phyloP scores from a whole-genome alignment of 2,888 invertebrate species.

The Cephalotes varians region DNA sequence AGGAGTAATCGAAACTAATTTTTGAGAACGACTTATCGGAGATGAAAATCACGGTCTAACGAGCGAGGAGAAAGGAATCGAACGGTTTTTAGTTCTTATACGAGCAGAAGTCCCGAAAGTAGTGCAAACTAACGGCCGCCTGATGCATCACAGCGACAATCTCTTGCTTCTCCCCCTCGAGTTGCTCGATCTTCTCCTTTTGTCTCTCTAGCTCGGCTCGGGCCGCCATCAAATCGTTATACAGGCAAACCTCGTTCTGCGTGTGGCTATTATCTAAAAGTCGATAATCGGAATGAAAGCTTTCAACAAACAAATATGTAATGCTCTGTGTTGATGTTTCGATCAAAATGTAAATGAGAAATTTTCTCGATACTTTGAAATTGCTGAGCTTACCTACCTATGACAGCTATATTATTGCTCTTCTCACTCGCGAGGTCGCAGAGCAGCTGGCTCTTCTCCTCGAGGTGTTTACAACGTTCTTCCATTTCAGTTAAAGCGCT shows the following conservation, averaged over 20 bases:
- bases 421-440: slow-evolving; percentile 69
- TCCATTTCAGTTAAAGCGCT: slow-evolving; percentile 60
- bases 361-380: slow-evolving; percentile 27
- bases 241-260: slow-evolving; percentile 86
- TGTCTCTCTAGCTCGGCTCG: slow-evolving; percentile 83
- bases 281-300: neutral
- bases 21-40: neutral
- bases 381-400: slow-evolving; percentile 53
- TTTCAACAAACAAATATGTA: slow-evolving; percentile 1
- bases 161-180: slow-evolving; percentile 86
- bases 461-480: slow-evolving; percentile 68
- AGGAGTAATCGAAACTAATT: slow-evolving; percentile 26
- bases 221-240: slow-evolving; percentile 86
- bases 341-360: neutral
- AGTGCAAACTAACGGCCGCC: slow-evolving; percentile 86
- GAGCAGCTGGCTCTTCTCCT: slow-evolving; percentile 73
- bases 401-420: slow-evolving; percentile 53
- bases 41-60: slow-evolving; percentile 34
- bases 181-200: slow-evolving; percentile 85
- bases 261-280: slow-evolving; percentile 70
- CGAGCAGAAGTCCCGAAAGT: slow-evolving; percentile 66
- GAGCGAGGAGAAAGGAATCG: slow-evolving; percentile 45
- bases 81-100: slow-evolving; percentile 63
- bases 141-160: slow-evolving; percentile 86
- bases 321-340: neutral